Evolutionary conservation across 2,113 vertebrate species (phyloP).

Genomic region (Sisor rabdophorus): DNA sequence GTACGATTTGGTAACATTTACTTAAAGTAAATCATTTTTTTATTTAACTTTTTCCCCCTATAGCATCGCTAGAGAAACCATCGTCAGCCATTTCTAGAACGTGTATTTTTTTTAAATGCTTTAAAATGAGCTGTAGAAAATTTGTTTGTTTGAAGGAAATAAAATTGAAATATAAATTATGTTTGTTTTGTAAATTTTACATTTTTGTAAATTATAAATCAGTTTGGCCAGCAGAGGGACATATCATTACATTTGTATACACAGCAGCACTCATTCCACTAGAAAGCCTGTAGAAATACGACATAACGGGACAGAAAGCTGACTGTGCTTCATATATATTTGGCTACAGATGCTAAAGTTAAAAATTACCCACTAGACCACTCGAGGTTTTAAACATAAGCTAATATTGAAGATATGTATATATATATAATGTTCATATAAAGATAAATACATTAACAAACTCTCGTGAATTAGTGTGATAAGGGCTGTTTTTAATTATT

Average conservation of each 20-base stretch:
- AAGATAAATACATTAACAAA: not conserved
- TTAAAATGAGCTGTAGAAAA: not conserved
- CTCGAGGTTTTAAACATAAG: not conserved
- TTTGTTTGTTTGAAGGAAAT: not conserved
- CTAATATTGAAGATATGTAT: too few species aligned
- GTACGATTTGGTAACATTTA: too few species aligned
- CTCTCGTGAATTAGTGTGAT: not conserved
- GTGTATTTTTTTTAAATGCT: not conserved
- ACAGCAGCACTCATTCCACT: not conserved
- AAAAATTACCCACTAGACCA: not conserved
- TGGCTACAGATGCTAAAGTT: too few species aligned
- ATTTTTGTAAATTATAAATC: too few species aligned
- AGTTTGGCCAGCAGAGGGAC: slow-evolving; percentile 48
- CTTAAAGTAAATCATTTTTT: too few species aligned
- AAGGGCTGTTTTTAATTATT: not conserved
- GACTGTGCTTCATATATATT: not conserved
- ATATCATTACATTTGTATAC: not conserved
- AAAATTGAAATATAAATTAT: too few species aligned
- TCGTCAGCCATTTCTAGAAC: too few species aligned
- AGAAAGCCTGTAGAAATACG: not conserved
- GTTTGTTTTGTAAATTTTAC: too few species aligned
- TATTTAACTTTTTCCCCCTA: too few species aligned
- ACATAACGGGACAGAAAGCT: not conserved
- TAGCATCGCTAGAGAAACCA: too few species aligned
- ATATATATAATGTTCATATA: too few species aligned